Evolutionary conservation across 2,888 invertebrate species (phyloP).

Genomic region (Drosophila kuntzei): DNA sequence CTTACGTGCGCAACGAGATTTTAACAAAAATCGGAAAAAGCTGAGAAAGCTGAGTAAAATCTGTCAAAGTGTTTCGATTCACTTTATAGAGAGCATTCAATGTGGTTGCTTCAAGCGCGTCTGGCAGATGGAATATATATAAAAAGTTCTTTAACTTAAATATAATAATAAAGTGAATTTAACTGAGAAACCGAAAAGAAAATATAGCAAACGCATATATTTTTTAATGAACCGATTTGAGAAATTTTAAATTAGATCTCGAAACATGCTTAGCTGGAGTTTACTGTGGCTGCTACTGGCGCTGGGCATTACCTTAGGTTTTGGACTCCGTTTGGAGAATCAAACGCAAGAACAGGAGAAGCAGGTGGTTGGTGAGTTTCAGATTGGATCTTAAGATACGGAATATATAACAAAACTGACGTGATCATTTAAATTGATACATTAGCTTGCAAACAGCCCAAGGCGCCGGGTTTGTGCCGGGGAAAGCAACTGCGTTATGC

Average conservation of each 20-base stretch:
- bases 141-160: not conserved
- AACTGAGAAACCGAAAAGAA: not conserved
- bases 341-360: conserved; percentile 51
- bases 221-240: conserved; percentile 1
- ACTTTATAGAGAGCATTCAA: conserved; percentile 48
- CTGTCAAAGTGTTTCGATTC: conserved; percentile 47
- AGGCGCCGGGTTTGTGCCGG: conserved; percentile 75
- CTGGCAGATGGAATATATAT: conserved; percentile 21
- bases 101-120: conserved; percentile 26
- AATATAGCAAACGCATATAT: conserved; percentile 9
- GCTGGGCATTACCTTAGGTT: conserved; percentile 5
- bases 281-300: conserved; percentile 40
- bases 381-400: no score
- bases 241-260: not conserved
- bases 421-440: not conserved
- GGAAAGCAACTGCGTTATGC: conserved; percentile 79
- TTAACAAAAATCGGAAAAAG: conserved; percentile 18
- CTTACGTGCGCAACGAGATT: conserved; percentile 60
- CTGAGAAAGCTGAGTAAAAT: conserved; percentile 65
- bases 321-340: conserved; percentile 54
- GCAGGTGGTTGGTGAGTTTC: conserved; percentile 54
- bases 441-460: conserved; percentile 75
- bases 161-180: conserved; percentile 4
- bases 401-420: not conserved
- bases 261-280: conserved; percentile 21